These are phyloP conservation scores for Prolemur simus DNA, from an alignment of 2,113 vertebrate genomes.

Conservation along the genomic window DNA sequence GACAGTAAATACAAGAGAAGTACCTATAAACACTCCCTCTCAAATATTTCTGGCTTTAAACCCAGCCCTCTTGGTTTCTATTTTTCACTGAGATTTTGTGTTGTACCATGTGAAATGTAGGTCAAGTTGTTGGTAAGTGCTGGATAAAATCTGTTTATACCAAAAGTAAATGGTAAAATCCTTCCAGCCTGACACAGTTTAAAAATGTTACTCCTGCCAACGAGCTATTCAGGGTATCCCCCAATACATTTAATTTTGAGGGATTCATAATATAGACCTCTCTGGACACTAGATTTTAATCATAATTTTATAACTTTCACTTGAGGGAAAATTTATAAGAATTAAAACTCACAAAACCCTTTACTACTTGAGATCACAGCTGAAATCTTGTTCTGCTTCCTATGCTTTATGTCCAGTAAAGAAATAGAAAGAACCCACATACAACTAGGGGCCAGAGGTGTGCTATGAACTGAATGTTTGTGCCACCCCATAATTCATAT, in stretches of 20 bases:
- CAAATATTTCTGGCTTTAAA: constrained; percentile 29
- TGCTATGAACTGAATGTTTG: neutral
- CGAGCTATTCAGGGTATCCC: neutral
- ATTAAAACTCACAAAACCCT: constrained; percentile 13
- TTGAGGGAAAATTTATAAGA: neutral
- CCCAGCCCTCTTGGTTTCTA: neutral
- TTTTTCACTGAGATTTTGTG: constrained; percentile 24
- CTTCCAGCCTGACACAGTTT: constrained; percentile 43
- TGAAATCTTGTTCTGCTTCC: neutral
- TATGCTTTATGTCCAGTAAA: neutral
- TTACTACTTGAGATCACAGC: neutral
- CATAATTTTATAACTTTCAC: neutral
- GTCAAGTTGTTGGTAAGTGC: constrained; percentile 66
- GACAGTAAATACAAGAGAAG: constrained; percentile 59
- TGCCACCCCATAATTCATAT: neutral
- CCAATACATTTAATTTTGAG: neutral
- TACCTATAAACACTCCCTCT: constrained; percentile 49
- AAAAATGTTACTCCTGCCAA: neutral
- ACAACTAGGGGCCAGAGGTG: neutral
- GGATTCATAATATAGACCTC: neutral
- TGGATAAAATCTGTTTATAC: constrained; percentile 66
- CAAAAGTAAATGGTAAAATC: constrained; percentile 30
- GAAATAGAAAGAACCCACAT: neutral
- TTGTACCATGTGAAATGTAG: constrained; percentile 58
- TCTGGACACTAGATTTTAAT: neutral